Evolutionary conservation across 2,113 vertebrate species (phyloP).

Genomic region (Phycodurus eques): DNA sequence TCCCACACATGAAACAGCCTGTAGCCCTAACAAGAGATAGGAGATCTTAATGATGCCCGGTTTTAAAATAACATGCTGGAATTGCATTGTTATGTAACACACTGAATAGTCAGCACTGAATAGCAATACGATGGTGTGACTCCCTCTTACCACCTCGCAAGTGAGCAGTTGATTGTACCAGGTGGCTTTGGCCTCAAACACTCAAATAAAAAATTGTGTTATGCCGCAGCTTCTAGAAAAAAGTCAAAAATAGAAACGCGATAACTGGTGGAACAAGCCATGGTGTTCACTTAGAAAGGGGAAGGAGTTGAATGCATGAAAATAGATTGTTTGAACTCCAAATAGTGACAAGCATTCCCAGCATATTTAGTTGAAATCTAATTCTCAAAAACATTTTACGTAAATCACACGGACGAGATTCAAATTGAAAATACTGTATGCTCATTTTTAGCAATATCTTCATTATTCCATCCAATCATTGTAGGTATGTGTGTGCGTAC

Average conservation of each 20-base stretch:
- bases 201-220: no score
- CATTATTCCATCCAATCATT: constrained; percentile 42
- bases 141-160: neutral
- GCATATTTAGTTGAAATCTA: neutral
- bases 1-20: no score
- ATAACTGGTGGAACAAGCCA: constrained; percentile 3
- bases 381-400: neutral
- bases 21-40: neutral
- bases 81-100: constrained; percentile 21
- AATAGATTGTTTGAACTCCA: neutral
- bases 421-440: neutral
- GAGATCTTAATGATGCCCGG: constrained; percentile 10
- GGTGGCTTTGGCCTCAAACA: neutral
- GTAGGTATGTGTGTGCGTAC: constrained; percentile 11
- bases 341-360: neutral
- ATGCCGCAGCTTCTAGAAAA: neutral
- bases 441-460: constrained; percentile 11
- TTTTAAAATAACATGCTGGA: constrained; percentile 3
- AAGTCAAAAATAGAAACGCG: constrained; percentile 12
- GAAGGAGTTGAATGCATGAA: neutral
- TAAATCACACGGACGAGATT: neutral
- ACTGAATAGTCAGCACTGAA: constrained; percentile 16
- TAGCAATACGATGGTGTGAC: constrained; percentile 28
- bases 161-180: constrained; percentile 19
- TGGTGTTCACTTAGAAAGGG: no score